Evolutionary conservation across 2,888 invertebrate genomes (phyloP), one percentile per base, ranked within the genome.

Genomic region (Leucoma salicis): DNA sequence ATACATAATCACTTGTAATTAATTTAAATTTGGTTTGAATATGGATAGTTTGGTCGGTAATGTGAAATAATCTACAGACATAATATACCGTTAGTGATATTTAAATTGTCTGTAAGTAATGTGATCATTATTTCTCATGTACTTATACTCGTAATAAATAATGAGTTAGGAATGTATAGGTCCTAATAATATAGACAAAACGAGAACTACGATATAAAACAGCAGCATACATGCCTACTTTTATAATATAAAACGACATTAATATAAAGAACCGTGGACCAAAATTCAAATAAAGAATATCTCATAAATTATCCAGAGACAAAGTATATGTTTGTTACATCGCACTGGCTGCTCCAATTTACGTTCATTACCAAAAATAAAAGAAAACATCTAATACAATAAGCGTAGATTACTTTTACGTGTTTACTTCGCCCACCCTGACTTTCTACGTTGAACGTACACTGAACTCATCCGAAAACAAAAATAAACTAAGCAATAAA

Each of bases 1-100:
- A 77, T 76, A 72, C 58, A 62, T 78, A 80, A 83, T 85, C 78
- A 40, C 46, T 42, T 39, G 44, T 52, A 46, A 60, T 62, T 56
- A 50, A 53, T 58, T 61, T 50, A 60, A 36, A 49, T 50, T 48
- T 46, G 40, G 37, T 49, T 42, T 50, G 39, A 46, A 39, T 62
- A 39, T 44, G 41, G 16, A 42, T 39, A 40, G 2, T 29, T 29
- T 49, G 52, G 40, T 45, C 15, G 3, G 13, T 13, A 11, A 29
- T 12, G 29, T 29, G 2, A 29, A 29, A 29, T 29, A 29, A 11
- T 4, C n/a, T 27, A 4, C 6, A 1, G 21, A 21, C 21, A 21
- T 21, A 21, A 3, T 8, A 21, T 21, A 21, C n/a, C n/a, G n/a
- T 21, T 21, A 21, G 8, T 21, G 21, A 21, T 21, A 5, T n/a